Percentiles rank a stretch among this genome's conserved stretches.
Evolutionary conservation across 2,113 vertebrate species (phyloP).

Genomic region (Nanorana parkeri): DNA sequence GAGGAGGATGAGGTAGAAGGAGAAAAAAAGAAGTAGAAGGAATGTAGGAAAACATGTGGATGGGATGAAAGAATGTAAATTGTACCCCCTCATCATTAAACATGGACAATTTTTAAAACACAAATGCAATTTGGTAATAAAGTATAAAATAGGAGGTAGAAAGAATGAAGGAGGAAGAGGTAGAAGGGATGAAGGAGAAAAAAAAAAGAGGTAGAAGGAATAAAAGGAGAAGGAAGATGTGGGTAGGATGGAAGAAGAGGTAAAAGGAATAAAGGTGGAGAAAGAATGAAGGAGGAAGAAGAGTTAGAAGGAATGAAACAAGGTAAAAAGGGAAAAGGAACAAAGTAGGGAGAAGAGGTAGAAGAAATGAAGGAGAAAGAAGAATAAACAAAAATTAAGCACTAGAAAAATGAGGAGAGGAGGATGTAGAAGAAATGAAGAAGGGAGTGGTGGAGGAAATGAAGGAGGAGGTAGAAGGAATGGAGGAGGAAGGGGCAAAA

Average conservation of each 20-base stretch:
- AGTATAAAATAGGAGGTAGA: too few relatives aligned
- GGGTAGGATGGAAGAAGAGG: background rate
- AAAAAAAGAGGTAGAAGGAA: background rate
- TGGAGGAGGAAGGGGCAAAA: too few relatives aligned
- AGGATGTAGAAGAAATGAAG: background rate
- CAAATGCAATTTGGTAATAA: too few relatives aligned
- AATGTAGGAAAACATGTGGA: background rate
- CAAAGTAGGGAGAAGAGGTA: background rate
- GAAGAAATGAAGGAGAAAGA: background rate
- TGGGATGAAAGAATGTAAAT: slow-evolving; percentile 24
- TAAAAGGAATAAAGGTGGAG: background rate
- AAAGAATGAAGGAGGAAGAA: background rate
- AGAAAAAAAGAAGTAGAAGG: background rate
- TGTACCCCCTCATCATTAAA: background rate
- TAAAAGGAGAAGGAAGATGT: background rate
- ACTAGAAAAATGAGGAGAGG: background rate
- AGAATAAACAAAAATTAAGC: background rate
- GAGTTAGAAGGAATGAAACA: background rate
- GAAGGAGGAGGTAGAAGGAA: background rate
- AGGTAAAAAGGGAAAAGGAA: background rate
- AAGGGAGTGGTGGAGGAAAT: background rate
- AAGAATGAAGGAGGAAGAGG: background rate
- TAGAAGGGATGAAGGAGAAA: background rate
- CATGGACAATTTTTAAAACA: too few relatives aligned
- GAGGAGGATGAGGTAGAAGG: background rate